phyloP scores from a whole-genome alignment of 2,113 vertebrate genomes.

The Nannospalax galili region DNA sequence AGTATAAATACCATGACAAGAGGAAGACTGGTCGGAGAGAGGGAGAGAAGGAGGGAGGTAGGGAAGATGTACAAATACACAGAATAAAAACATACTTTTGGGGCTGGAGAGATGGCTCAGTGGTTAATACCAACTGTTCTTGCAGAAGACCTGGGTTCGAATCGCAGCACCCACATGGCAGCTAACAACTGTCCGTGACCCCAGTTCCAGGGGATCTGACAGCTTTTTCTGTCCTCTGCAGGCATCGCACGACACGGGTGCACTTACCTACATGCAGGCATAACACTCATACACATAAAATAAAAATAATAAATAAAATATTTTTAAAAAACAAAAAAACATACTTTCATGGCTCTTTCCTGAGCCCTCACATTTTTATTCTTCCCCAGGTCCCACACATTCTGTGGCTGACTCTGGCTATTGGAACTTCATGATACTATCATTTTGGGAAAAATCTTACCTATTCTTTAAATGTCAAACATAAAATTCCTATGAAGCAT shows the following conservation, averaged over 20 bases:
- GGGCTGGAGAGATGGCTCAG: too few species aligned
- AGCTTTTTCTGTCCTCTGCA: too few species aligned
- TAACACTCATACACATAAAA: too few species aligned
- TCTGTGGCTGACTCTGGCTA: background rate
- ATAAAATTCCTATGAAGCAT: background rate
- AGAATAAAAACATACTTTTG: background rate
- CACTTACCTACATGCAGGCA: too few species aligned
- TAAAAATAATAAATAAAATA: too few species aligned
- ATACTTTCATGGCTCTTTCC: background rate
- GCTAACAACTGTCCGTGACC: too few species aligned
- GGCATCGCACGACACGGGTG: too few species aligned
- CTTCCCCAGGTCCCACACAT: background rate
- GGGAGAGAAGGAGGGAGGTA: background rate
- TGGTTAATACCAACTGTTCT: too few species aligned
- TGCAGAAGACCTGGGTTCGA: too few species aligned
- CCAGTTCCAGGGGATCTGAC: too few species aligned
- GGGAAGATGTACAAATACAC: background rate
- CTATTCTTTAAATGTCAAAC: conserved; percentile 2
- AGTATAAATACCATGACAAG: background rate
- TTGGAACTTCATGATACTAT: conserved; percentile 4
- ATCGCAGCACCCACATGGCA: too few species aligned
- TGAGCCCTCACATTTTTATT: background rate
- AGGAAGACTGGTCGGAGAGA: background rate
- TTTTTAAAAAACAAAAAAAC: too few species aligned
- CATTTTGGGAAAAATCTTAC: background rate